These are phyloP conservation scores for Drosophila recens DNA, from an alignment of 2,888 invertebrate genomes.

Conservation along the genomic window DNA sequence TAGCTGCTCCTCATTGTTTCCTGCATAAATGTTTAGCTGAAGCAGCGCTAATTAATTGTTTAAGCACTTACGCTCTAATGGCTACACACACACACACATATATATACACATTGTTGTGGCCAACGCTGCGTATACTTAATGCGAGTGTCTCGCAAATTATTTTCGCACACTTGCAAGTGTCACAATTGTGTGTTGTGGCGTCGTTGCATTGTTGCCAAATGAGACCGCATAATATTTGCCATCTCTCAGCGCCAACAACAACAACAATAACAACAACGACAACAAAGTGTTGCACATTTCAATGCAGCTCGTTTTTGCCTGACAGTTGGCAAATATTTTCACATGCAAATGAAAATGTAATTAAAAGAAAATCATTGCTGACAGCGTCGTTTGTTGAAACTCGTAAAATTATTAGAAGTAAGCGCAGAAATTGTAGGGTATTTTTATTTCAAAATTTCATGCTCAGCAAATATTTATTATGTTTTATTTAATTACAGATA, in stretches of 20 bases:
- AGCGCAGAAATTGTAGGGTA: neutral
- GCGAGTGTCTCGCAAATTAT: conserved; percentile 60
- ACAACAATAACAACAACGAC: neutral
- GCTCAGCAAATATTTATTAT: neutral
- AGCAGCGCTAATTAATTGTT: conserved; percentile 78
- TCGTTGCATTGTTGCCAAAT: conserved; percentile 57
- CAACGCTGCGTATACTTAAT: conserved; percentile 54
- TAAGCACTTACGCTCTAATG: conserved; percentile 70
- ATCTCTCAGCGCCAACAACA: conserved; percentile 31
- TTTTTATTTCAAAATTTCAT: neutral
- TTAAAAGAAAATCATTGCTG: conserved; percentile 36
- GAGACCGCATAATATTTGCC: conserved; percentile 69
- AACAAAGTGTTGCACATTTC: conserved; percentile 30
- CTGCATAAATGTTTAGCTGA: conserved; percentile 57
- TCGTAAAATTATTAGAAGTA: neutral
- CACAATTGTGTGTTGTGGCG: conserved; percentile 51
- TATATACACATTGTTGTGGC: conserved; percentile 15
- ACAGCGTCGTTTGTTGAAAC: neutral
- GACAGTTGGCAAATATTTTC: conserved; percentile 16
- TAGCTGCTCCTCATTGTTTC: conserved; percentile 55
- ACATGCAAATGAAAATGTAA: conserved; percentile 38
- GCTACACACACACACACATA: conserved; percentile 24
- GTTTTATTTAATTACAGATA: neutral
- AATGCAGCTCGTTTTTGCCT: conserved; percentile 8
- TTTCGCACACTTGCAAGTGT: conserved; percentile 72